Evolutionary conservation across 2,113 vertebrate genomes (phyloP), one percentile per base, ranked within the genome.

Genomic region (Pluvialis apricaria): DNA sequence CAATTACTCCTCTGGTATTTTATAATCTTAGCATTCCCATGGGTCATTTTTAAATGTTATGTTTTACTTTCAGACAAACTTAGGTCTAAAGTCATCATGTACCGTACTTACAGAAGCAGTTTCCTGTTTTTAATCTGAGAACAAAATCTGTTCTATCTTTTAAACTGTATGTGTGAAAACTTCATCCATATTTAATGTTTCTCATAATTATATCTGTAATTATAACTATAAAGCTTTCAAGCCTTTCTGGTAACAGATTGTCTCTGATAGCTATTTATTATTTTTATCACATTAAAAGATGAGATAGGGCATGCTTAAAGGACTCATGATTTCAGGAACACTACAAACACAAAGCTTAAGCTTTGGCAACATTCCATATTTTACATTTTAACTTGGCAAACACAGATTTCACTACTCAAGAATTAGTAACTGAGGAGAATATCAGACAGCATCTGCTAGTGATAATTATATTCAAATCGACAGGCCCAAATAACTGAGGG

Each of bases 391-490:
- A 65, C 71, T 92, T 95, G 75, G 78, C 78, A 94, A 88, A 94
- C 57, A 84, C 57, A 85, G 66, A 85, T 92, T 82, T 78, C 73
- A 58, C 49, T 88, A 73, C 84, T 88, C 57, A 83, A 88, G 58
- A 82, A 77, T 76, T 77, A 73, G 66, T 45, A 91, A 80, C 31
- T 85, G 54, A 86, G 62, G 61, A 92, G 36, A 93, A 28, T 87
- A 92, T 86, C 54, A 92, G 73, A 87, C 45, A 93, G 66, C 78
- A 88, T 88, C 87, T 94, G 75, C 78, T 87, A 82, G 28, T 21
- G 45, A 57, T 96, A 96, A 95, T 96, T 91, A 94, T 28, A 84
- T 60, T 92, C 81, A 91, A 82, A 87, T 82, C 61, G 94, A 92
- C 77, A 96, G 51, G 52, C 77, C 31, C 65, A 96, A 91, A 92